phyloP scores from a whole-genome alignment of 2,797 vertebrate species.

The Amniataba percoides region DNA sequence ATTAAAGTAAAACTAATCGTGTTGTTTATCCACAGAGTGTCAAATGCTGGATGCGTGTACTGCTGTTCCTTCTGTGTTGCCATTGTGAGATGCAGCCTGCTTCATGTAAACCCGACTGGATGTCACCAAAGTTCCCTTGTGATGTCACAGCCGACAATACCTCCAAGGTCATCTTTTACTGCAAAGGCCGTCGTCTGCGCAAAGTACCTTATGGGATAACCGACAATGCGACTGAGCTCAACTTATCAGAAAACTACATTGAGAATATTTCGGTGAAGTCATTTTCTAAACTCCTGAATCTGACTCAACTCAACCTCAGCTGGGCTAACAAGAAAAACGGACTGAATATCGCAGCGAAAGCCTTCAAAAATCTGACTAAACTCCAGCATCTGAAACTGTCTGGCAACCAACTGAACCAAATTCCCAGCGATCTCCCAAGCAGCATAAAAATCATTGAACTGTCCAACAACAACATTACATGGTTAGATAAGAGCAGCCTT shows the following conservation, averaged over 20 bases:
- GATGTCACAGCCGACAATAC: conserved; percentile 74
- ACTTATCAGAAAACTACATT: conserved; percentile 90
- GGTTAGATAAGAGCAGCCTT: conserved; percentile 78
- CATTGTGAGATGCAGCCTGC: conserved; percentile 72
- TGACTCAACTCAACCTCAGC: conserved; percentile 86
- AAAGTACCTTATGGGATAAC: conserved; percentile 86
- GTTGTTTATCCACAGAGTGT: conserved; percentile 66
- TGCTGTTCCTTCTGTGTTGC: conserved; percentile 73
- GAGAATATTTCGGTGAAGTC: conserved; percentile 69
- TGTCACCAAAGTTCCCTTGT: conserved; percentile 89
- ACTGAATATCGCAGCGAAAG: conserved; percentile 63
- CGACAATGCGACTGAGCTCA: conserved; percentile 86
- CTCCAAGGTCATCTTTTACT: conserved; percentile 84
- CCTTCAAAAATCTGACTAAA: conserved; percentile 86
- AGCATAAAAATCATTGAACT: conserved; percentile 83
- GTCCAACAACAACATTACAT: conserved; percentile 84
- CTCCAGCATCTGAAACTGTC: conserved; percentile 83
- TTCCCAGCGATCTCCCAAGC: conserved; percentile 86
- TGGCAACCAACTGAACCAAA: conserved; percentile 78
- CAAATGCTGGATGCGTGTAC: conserved; percentile 63
- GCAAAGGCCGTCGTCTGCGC: conserved; percentile 77
- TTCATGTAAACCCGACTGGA: conserved; percentile 74
- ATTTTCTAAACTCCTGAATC: conserved; percentile 82
- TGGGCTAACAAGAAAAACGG: conserved; percentile 81
- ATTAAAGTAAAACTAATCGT: background rate